A percentile compares a stretch with the other conserved stretches of the same genome.
These are phyloP conservation scores for Lymantria dispar DNA, from an alignment of 2,888 invertebrate species.

Conservation along the genomic window DNA sequence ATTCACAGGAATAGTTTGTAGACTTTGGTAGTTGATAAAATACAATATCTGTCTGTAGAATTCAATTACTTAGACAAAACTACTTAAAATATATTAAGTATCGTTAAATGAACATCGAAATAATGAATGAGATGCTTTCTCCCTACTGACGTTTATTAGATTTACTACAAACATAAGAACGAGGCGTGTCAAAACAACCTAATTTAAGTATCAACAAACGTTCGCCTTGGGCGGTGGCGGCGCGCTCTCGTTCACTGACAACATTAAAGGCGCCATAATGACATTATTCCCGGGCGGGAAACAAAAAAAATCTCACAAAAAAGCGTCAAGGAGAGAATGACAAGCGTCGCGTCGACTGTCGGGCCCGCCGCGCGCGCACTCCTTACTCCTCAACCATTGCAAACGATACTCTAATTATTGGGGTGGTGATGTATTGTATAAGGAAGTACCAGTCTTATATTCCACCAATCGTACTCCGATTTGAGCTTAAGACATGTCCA, in stretches of 20 bases:
- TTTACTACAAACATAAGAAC: constrained; percentile 80
- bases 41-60: constrained; percentile 2
- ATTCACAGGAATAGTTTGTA: constrained; percentile 31
- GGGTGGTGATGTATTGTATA: constrained; percentile 63
- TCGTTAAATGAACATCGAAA: constrained; percentile 41
- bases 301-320: constrained; percentile 75
- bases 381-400: constrained; percentile 25
- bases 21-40: neutral
- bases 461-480: constrained; percentile 26
- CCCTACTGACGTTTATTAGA: constrained; percentile 77
- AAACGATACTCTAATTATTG: constrained; percentile 65
- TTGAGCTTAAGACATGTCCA: constrained; percentile 25
- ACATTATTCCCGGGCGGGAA: constrained; percentile 79
- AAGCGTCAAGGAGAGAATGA: constrained; percentile 70
- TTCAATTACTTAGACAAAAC: constrained; percentile 37
- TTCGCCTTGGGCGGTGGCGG: constrained; percentile 77
- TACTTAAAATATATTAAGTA: constrained; percentile 45
- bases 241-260: constrained; percentile 73
- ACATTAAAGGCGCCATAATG: constrained; percentile 82
- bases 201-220: constrained; percentile 83
- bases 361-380: constrained; percentile 31
- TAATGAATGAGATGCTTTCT: constrained; percentile 68
- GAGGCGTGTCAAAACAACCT: constrained; percentile 82
- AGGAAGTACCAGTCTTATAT: constrained; percentile 25
- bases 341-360: constrained; percentile 45